These are phyloP conservation scores for Erinaceus europaeus DNA, from an alignment of 2,113 vertebrate genomes.

Conservation along the genomic window DNA sequence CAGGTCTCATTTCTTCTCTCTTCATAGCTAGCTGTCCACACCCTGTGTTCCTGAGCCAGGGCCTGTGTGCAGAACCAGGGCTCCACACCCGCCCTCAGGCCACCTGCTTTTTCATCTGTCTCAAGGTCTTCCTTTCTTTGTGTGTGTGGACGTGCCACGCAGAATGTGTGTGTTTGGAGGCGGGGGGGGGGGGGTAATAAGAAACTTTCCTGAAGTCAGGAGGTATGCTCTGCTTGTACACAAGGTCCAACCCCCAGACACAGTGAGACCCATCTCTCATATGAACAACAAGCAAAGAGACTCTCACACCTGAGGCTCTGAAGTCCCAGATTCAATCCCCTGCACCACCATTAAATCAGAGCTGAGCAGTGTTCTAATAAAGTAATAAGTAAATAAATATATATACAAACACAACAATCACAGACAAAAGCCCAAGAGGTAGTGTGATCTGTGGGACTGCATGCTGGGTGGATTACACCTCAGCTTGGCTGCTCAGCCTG, in stretches of 20 bases:
- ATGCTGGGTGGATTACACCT: neutral
- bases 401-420: neutral
- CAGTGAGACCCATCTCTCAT: too few relatives aligned
- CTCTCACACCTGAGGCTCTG: too few relatives aligned
- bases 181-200: neutral
- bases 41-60: neutral
- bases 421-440: neutral
- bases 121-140: neutral
- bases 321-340: too few relatives aligned
- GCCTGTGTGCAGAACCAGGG: neutral
- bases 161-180: fast-evolving
- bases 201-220: neutral
- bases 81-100: neutral
- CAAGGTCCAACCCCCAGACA: neutral
- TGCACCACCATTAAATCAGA: too few relatives aligned
- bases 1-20: neutral
- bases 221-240: neutral
- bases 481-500: neutral
- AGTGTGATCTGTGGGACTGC: neutral
- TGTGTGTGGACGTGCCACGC: too few relatives aligned
- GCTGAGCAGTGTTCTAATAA: too few relatives aligned
- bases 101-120: neutral
- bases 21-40: neutral
- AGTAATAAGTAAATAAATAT: too few relatives aligned
- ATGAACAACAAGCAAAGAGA: too few relatives aligned